phyloP scores from a whole-genome alignment of 2,797 vertebrate species.

The Emys orbicularis region DNA sequence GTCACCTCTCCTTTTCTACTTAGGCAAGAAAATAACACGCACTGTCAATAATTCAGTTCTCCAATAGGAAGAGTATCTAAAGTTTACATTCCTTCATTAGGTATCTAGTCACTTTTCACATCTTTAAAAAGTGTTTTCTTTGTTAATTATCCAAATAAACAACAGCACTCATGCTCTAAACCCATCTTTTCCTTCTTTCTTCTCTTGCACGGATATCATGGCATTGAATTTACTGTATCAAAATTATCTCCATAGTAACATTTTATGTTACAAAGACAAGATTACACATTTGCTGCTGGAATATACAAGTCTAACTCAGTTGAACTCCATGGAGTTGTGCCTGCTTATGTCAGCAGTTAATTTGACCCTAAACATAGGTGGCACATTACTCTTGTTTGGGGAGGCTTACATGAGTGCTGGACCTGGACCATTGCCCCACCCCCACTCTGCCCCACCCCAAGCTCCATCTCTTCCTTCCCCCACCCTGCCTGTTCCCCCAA shows the following conservation, averaged over 20 bases:
- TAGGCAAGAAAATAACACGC: neutral
- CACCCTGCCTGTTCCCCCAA: too few species aligned
- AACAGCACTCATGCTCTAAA: neutral
- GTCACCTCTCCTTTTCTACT: neutral
- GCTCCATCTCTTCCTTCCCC: too few species aligned
- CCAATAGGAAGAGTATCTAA: neutral
- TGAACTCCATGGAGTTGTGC: neutral
- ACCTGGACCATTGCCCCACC: too few species aligned
- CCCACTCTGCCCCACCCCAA: too few species aligned
- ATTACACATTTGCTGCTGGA: neutral
- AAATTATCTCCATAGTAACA: neutral
- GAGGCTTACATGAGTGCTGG: too few species aligned
- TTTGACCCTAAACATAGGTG: neutral
- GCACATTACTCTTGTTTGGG: too few species aligned
- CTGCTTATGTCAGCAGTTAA: neutral
- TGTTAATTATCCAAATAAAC: neutral
- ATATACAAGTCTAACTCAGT: neutral
- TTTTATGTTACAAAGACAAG: neutral
- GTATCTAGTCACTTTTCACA: fast-evolving
- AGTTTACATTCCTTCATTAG: neutral
- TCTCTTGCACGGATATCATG: neutral
- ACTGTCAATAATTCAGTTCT: neutral
- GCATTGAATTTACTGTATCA: neutral
- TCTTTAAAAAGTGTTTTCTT: neutral
- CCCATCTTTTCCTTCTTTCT: neutral